These are phyloP conservation scores for Tetanocera ferruginea DNA, from an alignment of 2,888 invertebrate species.

Conservation along the genomic window DNA sequence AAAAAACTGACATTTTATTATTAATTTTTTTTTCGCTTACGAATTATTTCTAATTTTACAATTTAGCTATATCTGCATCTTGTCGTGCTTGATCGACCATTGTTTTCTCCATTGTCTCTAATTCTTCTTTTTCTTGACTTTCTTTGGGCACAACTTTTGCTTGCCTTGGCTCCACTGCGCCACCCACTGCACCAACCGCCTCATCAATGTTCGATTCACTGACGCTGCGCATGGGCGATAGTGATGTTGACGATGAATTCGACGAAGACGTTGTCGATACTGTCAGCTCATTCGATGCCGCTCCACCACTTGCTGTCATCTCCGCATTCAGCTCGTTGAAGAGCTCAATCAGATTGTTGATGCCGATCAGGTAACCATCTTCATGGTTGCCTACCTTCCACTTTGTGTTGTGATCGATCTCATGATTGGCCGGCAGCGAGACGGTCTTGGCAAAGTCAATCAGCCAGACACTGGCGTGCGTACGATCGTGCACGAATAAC, in stretches of 20 bases:
- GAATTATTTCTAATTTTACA: background rate
- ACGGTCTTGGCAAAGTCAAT: slow-evolving; percentile 98
- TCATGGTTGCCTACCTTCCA: slow-evolving; percentile 98
- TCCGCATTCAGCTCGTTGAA: slow-evolving; percentile 71
- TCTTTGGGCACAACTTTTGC: background rate
- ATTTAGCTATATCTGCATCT: background rate
- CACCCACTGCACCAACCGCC: background rate
- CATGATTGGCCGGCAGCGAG: slow-evolving; percentile 80
- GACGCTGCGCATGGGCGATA: slow-evolving; percentile 48
- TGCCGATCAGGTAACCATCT: slow-evolving; percentile 93
- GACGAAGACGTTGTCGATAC: slow-evolving; percentile 43
- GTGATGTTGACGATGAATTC: slow-evolving; percentile 50
- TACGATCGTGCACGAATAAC: slow-evolving; percentile 92
- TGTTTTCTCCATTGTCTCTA: slow-evolving; percentile 19
- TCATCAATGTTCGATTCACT: slow-evolving; percentile 47
- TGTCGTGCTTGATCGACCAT: background rate
- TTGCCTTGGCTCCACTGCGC: background rate
- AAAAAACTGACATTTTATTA: background rate
- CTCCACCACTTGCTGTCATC: slow-evolving; percentile 26
- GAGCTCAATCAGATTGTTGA: slow-evolving; percentile 90
- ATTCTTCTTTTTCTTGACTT: slow-evolving; percentile 12
- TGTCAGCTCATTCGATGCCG: slow-evolving; percentile 21
- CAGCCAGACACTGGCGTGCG: slow-evolving; percentile 93
- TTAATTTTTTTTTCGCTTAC: background rate
- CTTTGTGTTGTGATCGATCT: slow-evolving; percentile 83